These are phyloP conservation scores for Aphis gossypii DNA, from an alignment of 1,140 invertebrate species.

Conservation along the genomic window DNA sequence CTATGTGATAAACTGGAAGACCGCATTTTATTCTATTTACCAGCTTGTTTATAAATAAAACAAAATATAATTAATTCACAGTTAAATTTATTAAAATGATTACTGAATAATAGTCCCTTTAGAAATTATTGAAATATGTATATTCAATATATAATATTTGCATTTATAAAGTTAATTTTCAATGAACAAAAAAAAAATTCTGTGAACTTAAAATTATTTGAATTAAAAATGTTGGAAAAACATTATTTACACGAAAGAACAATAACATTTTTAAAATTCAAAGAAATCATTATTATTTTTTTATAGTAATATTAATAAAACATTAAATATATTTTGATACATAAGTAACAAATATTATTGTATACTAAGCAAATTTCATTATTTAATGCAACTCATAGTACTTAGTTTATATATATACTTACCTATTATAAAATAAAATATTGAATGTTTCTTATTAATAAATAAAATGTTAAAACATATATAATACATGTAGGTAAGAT, in stretches of 20 bases:
- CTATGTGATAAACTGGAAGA: not conserved
- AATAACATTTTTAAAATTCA: not conserved
- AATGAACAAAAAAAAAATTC: not conserved
- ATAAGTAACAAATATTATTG: not conserved
- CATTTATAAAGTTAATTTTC: not conserved
- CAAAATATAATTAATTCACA: not conserved
- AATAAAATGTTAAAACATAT: not conserved
- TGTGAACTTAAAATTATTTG: not conserved
- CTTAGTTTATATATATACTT: not conserved
- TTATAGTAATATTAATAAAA: no score
- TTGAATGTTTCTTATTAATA: not conserved
- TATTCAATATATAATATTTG: not conserved
- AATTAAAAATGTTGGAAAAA: not conserved
- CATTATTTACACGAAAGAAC: not conserved
- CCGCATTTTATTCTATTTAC: not conserved
- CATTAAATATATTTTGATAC: not conserved
- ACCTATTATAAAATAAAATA: not conserved
- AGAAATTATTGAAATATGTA: not conserved
- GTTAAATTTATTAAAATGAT: not conserved
- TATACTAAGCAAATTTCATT: not conserved
- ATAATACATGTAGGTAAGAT: not conserved
- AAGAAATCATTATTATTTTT: not conserved
- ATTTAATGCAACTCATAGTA: no score
- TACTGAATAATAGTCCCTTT: not conserved
- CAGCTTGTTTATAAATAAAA: not conserved